Evolutionary conservation across 2,797 vertebrate species (phyloP).

Genomic region (Poeciliopsis infans): DNA sequence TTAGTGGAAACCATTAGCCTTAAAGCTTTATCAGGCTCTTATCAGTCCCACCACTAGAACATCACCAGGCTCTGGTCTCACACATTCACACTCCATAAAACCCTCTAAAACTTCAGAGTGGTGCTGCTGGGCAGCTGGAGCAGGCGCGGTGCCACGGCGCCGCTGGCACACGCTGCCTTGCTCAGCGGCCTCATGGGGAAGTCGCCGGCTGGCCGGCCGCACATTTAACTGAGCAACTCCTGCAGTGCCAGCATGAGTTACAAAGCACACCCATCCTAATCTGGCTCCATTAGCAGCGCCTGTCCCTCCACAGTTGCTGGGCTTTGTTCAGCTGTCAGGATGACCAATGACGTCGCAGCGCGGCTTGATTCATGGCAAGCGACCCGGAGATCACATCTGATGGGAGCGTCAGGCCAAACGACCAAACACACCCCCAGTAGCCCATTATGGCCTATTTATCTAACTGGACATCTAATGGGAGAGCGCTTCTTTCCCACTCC

Average conservation of each 20-base stretch:
- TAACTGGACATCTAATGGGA: constrained; percentile 78
- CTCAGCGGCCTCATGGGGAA: constrained; percentile 74
- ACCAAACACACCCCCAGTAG: constrained; percentile 72
- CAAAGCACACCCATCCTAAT: constrained; percentile 72
- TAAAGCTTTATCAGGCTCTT: constrained; percentile 93
- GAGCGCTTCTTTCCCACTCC: constrained; percentile 69
- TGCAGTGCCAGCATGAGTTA: constrained; percentile 67
- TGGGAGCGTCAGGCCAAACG: constrained; percentile 74
- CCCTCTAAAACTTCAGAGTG: constrained; percentile 22
- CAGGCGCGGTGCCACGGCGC: constrained; percentile 2
- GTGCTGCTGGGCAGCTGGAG: constrained; percentile 10
- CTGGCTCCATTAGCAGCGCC: constrained; percentile 74
- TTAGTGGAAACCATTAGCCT: constrained; percentile 96
- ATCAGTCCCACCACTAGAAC: constrained; percentile 76
- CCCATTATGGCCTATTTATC: constrained; percentile 79
- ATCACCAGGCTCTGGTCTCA: constrained; percentile 36
- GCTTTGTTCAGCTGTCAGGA: constrained; percentile 83
- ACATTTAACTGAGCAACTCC: constrained; percentile 57
- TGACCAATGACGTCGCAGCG: constrained; percentile 78
- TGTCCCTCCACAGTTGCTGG: constrained; percentile 70
- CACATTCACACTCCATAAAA: constrained; percentile 22
- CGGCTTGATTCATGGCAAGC: constrained; percentile 73
- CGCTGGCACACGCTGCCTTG: constrained; percentile 33
- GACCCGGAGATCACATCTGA: constrained; percentile 79
- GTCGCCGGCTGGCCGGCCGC: constrained; percentile 43